phyloP scores from a whole-genome alignment of 2,888 invertebrate species.

The Trichacis sp. region DNA sequence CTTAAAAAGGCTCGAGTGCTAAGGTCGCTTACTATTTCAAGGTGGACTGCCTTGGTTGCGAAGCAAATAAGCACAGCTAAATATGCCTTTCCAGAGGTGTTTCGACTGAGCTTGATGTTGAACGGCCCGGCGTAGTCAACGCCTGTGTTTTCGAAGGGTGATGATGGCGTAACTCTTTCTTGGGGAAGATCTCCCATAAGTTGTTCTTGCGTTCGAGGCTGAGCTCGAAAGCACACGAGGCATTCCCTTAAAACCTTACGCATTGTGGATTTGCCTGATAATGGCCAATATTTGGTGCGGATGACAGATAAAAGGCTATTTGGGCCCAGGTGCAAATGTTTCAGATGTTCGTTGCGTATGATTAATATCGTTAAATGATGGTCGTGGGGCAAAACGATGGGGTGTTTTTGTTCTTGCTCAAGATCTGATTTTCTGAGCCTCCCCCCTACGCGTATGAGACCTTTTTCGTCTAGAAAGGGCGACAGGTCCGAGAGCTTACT shows the following conservation, averaged over 20 bases:
- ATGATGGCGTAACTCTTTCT: constrained; percentile 31
- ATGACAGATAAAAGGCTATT: constrained; percentile 7
- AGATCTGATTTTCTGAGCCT: constrained; percentile 10
- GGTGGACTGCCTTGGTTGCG: constrained; percentile 18
- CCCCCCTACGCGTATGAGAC: constrained; percentile 16
- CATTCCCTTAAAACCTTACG: constrained; percentile 16
- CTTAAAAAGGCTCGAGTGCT: constrained; percentile 39
- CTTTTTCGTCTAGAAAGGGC: constrained; percentile 15
- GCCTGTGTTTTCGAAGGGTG: constrained; percentile 36
- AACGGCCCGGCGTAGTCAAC: constrained; percentile 25
- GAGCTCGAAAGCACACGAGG: constrained; percentile 20
- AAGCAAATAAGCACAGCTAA: constrained; percentile 19
- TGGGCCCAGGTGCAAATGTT: constrained; percentile 22
- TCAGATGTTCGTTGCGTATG: constrained; percentile 16
- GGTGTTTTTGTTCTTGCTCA: constrained; percentile 10
- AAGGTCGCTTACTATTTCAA: constrained; percentile 31
- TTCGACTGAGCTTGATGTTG: constrained; percentile 1
- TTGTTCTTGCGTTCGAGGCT: constrained; percentile 1
- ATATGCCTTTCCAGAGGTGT: constrained; percentile 13
- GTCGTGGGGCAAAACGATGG: constrained; percentile 10
- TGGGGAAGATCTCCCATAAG: constrained; percentile 34
- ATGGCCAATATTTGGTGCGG: constrained; percentile 26
- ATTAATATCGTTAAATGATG: constrained; percentile 14
- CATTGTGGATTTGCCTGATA: constrained; percentile 21
- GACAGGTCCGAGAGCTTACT: neutral